Base-by-base conservation (phyloP, 1,140 invertebrate species). In the Trichogramma pretiosum region DNA sequence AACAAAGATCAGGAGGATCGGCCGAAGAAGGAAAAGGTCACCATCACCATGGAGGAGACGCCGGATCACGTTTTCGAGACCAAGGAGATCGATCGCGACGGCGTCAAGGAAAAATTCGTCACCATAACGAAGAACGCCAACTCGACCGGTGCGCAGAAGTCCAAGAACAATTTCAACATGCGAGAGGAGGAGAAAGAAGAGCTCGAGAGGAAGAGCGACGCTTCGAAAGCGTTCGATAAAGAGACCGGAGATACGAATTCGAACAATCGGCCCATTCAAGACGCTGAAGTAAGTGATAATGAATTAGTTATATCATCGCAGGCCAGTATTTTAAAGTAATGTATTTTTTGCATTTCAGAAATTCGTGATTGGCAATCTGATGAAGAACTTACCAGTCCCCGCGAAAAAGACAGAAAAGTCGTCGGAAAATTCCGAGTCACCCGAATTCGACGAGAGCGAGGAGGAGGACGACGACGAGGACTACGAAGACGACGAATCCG, bases 271-370 rank as follows among this genome's bases (percentile, higher is more conserved):
- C 36, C 50, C 17, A 19, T 34, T 17, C 23, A 46, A 14, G 22
- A 23, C 14, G 18, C 51, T 24, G 57, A 64, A 39, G 54, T 56
- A 55, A 56, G 58, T 63, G n/a, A n/a, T n/a, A n/a, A n/a, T n/a
- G n/a, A n/a, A n/a, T n/a, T n/a, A n/a, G n/a, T n/a, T n/a, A n/a
- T n/a, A n/a, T n/a, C n/a, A n/a, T n/a, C n/a, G n/a, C n/a, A n/a
- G n/a, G n/a, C n/a, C n/a, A n/a, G n/a, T n/a, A n/a, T n/a, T n/a
- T n/a, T n/a, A n/a, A n/a, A n/a, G n/a, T n/a, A n/a, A n/a, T n/a
- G n/a, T n/a, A n/a, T n/a, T n/a, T n/a, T n/a, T n/a, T n/a, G n/a
- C n/a, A n/a, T 60, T 59, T 62, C 50, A 61, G 59, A 46, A 46
- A 3, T 42, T 48, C 28, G 13, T 50, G 22, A 7, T 56, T 37